Base-by-base conservation (phyloP, 2,888 invertebrate species). In the Pammene aurita region DNA sequence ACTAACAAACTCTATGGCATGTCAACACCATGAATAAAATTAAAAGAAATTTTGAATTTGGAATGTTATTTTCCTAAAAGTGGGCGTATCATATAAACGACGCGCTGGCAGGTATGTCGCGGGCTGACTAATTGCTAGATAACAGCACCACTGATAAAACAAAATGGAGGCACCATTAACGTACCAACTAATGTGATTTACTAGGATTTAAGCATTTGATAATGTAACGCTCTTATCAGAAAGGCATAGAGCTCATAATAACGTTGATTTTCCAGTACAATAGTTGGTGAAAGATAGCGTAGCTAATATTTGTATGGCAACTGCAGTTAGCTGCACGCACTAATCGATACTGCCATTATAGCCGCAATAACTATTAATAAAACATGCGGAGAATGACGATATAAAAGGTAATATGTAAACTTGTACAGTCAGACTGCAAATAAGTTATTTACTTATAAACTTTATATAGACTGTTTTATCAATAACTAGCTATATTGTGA, bases 71-170 rank as follows among this genome's bases (percentile, higher is more conserved):
- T 56, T 41, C 26, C 16, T 35, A 26, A 69, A 71, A 71, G 60
- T 67, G 71, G 71, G 71, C 71, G 71, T 57, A 68, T 52, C 48
- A n/a, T n/a, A 26, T 26, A 41, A 65, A 68, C 71, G 61, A 77
- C 75, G 75, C 81, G 75, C 77, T 71, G 73, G 77, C 80, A 81
- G 80, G 83, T 83, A 81, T 75, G 82, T 79, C 78, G 71, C 78
- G 73, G 77, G 73, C 79, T 81, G 82, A 87, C 86, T 88, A 88
- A 88, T 88, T 87, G 84, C 76, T 76, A 87, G 87, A 87, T 87
- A 88, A 87, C 63, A 57, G 44, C 80, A 76, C 69, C 64, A 74
- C 70, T 84, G 87, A 86, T 87, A 88, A 87, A 85, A 80, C 80
- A 81, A 78, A 79, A 69, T 69, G 69, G 69, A 69, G 69, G 69